These are phyloP conservation scores for Rugalucina vietnamica DNA, from an alignment of 2,888 invertebrate species.

Conservation along the genomic window DNA sequence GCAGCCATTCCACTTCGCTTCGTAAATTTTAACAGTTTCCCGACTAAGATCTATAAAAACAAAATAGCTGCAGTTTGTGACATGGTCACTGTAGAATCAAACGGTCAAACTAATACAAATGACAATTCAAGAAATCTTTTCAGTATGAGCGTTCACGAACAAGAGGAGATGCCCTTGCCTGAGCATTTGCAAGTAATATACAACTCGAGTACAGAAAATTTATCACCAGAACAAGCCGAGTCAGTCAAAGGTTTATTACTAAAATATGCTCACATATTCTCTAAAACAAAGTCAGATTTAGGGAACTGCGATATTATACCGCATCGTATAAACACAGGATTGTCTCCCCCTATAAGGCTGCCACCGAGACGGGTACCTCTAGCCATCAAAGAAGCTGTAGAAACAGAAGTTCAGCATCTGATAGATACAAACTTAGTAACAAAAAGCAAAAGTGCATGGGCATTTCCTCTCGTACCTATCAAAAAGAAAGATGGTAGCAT, in stretches of 20 bases:
- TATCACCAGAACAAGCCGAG: neutral
- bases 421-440: neutral
- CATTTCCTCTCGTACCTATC: neutral
- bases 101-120: too few relatives aligned
- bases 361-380: neutral
- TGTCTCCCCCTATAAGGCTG: neutral
- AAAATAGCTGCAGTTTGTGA: neutral
- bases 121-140: too few relatives aligned
- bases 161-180: neutral
- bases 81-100: too few relatives aligned
- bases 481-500: neutral
- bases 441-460: neutral
- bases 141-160: too few relatives aligned
- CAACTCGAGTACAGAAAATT: neutral
- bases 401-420: neutral
- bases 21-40: too few relatives aligned
- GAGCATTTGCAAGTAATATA: neutral
- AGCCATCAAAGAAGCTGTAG: neutral
- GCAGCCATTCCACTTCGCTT: neutral
- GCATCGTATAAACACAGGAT: neutral
- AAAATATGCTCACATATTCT: neutral
- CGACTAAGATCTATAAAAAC: too few relatives aligned
- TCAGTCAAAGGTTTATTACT: neutral
- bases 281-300: neutral
- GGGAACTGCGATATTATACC: neutral